phyloP scores from a whole-genome alignment of 2,797 vertebrate species.

The Notolabrus celidotus region DNA sequence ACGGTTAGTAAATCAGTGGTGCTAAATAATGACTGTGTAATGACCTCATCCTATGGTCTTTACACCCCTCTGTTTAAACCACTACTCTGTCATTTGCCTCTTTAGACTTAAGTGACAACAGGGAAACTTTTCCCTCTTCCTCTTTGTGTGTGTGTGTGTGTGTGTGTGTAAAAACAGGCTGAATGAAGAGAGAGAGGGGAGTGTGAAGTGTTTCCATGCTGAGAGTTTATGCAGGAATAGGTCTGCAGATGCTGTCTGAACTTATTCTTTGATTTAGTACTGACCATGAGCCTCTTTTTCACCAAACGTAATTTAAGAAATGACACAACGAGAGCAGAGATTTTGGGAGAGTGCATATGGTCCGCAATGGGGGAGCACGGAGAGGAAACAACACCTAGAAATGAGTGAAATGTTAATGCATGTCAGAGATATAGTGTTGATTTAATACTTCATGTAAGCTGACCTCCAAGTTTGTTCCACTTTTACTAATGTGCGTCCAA shows the following conservation, averaged over 20 bases:
- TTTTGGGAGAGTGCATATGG: constrained; percentile 52
- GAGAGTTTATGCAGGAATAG: constrained; percentile 10
- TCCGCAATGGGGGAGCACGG: constrained; percentile 16
- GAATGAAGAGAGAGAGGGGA: neutral
- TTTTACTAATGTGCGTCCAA: rapidly evolving
- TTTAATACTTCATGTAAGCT: rapidly evolving
- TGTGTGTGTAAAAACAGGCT: constrained; percentile 11
- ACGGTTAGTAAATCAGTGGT: constrained; percentile 45
- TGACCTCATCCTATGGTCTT: constrained; percentile 64
- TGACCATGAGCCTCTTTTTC: constrained; percentile 55
- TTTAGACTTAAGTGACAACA: constrained; percentile 54
- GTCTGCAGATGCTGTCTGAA: constrained; percentile 19
- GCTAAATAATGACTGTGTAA: constrained; percentile 53
- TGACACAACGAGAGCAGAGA: constrained; percentile 71
- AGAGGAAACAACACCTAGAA: rapidly evolving
- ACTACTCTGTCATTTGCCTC: constrained; percentile 59
- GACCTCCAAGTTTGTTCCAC: rapidly evolving
- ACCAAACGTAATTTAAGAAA: constrained; percentile 75
- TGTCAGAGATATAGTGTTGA: rapidly evolving
- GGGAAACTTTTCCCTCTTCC: neutral
- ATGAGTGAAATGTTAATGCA: rapidly evolving
- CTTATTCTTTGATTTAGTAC: constrained; percentile 40
- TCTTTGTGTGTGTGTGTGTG: constrained; percentile 11
- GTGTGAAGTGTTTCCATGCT: neutral
- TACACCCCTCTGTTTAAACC: constrained; percentile 48